Evolutionary conservation across 2,797 vertebrate genomes (phyloP).

Genomic region (Gallirallus australis): DNA sequence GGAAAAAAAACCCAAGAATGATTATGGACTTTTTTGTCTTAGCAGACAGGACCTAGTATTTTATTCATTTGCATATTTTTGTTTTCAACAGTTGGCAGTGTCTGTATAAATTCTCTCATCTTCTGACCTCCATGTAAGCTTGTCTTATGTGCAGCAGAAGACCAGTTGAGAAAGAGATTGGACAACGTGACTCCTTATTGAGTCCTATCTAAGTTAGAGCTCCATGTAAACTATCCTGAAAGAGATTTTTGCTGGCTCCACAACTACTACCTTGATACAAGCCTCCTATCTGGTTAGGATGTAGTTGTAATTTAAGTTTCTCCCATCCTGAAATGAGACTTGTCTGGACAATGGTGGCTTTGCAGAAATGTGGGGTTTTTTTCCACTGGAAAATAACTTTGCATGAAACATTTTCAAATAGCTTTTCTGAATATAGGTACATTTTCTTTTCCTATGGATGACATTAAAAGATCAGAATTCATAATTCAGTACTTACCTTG

Average conservation of each 20-base stretch:
- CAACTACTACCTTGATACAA: neutral
- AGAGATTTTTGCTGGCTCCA: neutral
- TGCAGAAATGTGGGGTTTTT: neutral
- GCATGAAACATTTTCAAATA: neutral
- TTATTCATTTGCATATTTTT: neutral
- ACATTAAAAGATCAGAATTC: neutral
- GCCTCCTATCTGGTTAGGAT: neutral
- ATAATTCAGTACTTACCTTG: neutral
- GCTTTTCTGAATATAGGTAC: neutral
- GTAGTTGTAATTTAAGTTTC: neutral
- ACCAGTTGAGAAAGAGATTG: neutral
- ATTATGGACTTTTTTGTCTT: neutral
- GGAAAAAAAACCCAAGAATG: neutral
- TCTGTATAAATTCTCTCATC: neutral
- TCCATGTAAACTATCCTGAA: neutral
- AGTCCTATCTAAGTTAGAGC: neutral
- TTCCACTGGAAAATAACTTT: neutral
- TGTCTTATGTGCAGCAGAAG: neutral
- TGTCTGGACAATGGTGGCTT: neutral
- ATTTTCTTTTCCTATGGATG: neutral
- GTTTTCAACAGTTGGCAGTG: neutral
- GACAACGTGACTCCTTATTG: neutral
- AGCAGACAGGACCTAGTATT: neutral
- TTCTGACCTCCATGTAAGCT: neutral
- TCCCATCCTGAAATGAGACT: neutral